Conservation (phyloP, 2,797 vertebrate species). For the Enteromius anoplus region DNA sequence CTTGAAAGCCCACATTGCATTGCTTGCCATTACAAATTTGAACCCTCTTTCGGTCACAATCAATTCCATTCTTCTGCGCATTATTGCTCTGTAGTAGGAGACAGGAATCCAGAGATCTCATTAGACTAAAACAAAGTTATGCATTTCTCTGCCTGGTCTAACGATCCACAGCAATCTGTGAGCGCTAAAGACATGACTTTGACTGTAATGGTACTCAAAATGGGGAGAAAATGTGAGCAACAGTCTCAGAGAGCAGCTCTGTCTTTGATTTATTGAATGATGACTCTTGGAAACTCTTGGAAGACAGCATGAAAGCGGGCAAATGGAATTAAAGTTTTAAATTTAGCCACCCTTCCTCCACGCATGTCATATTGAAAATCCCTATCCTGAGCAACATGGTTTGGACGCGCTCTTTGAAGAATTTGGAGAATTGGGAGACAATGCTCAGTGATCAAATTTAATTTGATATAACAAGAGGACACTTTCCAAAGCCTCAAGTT, state of each 20-base stretch:
- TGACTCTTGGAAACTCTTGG: slow-evolving; percentile 48
- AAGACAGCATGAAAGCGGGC: slow-evolving; percentile 45
- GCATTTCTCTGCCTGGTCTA: slow-evolving; percentile 53
- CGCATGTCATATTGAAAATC: slow-evolving; percentile 45
- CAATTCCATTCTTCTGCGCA: slow-evolving; percentile 57
- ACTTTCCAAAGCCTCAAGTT: slow-evolving; percentile 26
- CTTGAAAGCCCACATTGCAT: slow-evolving; percentile 47
- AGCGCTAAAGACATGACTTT: slow-evolving; percentile 37
- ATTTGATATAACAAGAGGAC: slow-evolving; percentile 18
- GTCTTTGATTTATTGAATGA: slow-evolving; percentile 59
- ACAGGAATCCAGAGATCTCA: slow-evolving; percentile 61
- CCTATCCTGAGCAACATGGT: slow-evolving; percentile 10
- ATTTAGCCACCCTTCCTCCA: slow-evolving; percentile 39
- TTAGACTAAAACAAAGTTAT: slow-evolving; percentile 63
- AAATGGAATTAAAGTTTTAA: slow-evolving; percentile 49
- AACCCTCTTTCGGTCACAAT: slow-evolving; percentile 49
- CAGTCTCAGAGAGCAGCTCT: slow-evolving; percentile 24
- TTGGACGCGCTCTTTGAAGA: slow-evolving; percentile 24
- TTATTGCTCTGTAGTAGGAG: slow-evolving; percentile 49
- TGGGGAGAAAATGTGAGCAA: slow-evolving; percentile 20
- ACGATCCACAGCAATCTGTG: slow-evolving; percentile 50
- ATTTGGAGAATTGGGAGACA: slow-evolving; percentile 19
- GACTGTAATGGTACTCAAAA: slow-evolving; percentile 32
- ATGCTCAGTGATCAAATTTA: slow-evolving; percentile 22
- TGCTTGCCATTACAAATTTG: slow-evolving; percentile 51